phyloP scores from a whole-genome alignment of 23 tunicate genomes.

The Trididemnum nubilum region DNA sequence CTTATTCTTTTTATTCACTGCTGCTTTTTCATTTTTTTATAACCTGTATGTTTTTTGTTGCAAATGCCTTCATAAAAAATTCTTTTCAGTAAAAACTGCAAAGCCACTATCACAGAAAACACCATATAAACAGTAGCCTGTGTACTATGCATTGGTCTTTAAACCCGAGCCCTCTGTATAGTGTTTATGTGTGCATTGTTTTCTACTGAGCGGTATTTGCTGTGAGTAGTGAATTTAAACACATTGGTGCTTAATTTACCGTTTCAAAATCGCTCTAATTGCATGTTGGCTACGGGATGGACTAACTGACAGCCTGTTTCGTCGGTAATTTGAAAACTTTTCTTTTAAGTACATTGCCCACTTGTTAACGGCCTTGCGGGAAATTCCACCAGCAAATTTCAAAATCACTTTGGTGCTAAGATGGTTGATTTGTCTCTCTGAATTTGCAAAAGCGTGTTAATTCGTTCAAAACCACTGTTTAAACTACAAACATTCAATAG shows the following conservation, averaged over 20 bases:
- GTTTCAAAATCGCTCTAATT: background rate
- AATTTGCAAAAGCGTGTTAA: too few species aligned
- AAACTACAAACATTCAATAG: too few species aligned
- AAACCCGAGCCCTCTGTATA: background rate
- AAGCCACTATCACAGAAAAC: too few species aligned
- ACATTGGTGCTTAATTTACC: background rate
- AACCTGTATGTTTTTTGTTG: background rate
- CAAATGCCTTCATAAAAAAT: too few species aligned
- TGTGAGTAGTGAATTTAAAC: too few species aligned
- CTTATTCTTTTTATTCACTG: background rate
- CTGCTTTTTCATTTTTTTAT: background rate
- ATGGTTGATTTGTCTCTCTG: too few species aligned
- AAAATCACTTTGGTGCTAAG: too few species aligned
- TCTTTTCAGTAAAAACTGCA: too few species aligned
- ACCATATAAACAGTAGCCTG: background rate
- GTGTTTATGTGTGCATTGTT: background rate
- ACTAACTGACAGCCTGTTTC: background rate
- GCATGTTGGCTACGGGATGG: background rate
- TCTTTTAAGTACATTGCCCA: background rate
- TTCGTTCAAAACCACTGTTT: too few species aligned
- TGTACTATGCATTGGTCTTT: background rate
- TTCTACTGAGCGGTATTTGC: background rate
- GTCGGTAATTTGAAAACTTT: background rate
- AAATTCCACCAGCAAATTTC: too few species aligned
- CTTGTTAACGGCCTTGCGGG: background rate